phyloP scores from a whole-genome alignment of 2,888 invertebrate species.

The Branchellion lobata region DNA sequence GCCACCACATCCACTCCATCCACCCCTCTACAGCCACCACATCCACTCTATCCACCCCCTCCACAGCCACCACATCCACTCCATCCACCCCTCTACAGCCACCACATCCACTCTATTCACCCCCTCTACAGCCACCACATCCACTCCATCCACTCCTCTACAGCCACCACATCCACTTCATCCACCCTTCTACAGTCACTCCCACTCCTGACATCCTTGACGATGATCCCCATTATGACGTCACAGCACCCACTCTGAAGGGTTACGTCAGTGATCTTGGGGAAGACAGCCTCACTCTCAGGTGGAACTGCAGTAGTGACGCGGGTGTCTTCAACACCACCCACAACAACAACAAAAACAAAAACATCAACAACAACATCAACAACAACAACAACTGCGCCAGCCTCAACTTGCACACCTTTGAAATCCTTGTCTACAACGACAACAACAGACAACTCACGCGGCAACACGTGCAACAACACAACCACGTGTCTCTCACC shows the following conservation, averaged over 20 bases:
- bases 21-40: too few relatives aligned
- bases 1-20: too few relatives aligned
- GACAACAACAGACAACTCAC: slow-evolving; percentile 16
- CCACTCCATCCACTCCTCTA: too few relatives aligned
- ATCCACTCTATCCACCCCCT: too few relatives aligned
- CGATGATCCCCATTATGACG: slow-evolving; percentile 1
- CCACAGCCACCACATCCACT: too few relatives aligned
- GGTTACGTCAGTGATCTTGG: background rate
- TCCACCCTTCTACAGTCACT: background rate
- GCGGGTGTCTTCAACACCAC: background rate
- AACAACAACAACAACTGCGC: background rate
- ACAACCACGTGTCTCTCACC: background rate
- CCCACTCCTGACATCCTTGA: background rate
- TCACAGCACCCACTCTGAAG: background rate
- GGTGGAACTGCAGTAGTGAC: background rate
- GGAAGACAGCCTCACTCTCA: background rate
- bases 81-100: too few relatives aligned
- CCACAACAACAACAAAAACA: background rate
- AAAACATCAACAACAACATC: background rate
- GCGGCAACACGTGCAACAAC: background rate
- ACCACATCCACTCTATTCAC: too few relatives aligned
- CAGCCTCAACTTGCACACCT: background rate
- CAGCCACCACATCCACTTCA: background rate
- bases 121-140: too few relatives aligned
- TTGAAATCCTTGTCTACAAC: background rate